Conservation (phyloP, 2,113 vertebrate species). For the Barbus barbus region DNA sequence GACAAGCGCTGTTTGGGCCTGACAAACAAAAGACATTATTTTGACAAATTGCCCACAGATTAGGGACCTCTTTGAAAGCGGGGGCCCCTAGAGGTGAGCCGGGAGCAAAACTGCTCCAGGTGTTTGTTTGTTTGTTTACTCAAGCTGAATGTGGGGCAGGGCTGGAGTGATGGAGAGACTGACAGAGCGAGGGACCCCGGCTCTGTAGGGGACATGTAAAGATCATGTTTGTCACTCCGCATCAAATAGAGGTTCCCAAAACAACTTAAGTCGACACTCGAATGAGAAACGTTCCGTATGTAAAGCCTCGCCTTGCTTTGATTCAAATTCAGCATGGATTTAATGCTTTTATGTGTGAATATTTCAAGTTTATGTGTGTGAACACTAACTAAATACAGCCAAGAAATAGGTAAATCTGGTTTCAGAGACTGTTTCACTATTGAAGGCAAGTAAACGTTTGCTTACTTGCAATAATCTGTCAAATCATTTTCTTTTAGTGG, state of each 20-base stretch:
- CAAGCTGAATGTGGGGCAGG: slow-evolving; percentile 11
- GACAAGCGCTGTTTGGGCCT: slow-evolving; percentile 24
- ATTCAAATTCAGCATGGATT: background rate
- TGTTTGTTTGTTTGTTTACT: slow-evolving; percentile 35
- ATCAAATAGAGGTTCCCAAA: slow-evolving; percentile 28
- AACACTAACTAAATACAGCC: background rate
- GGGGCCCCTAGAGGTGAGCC: background rate
- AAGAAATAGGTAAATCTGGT: background rate
- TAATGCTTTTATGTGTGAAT: background rate
- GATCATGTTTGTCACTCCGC: slow-evolving; percentile 25
- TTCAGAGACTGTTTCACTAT: background rate
- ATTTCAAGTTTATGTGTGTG: background rate
- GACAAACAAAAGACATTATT: slow-evolving; percentile 46
- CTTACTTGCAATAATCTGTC: background rate
- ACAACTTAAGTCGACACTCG: background rate
- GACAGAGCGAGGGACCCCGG: background rate
- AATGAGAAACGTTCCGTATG: background rate
- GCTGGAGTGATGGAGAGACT: slow-evolving; percentile 34
- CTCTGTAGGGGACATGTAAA: slow-evolving; percentile 21
- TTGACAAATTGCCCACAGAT: slow-evolving; percentile 46
- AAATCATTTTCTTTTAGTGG: background rate
- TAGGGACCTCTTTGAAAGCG: slow-evolving; percentile 25
- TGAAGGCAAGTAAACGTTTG: background rate
- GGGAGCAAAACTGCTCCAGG: slow-evolving; percentile 6
- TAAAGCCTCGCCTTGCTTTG: background rate